These are phyloP conservation scores for Sigmodon hispidus DNA, from an alignment of 2,113 vertebrate genomes.

Conservation along the genomic window DNA sequence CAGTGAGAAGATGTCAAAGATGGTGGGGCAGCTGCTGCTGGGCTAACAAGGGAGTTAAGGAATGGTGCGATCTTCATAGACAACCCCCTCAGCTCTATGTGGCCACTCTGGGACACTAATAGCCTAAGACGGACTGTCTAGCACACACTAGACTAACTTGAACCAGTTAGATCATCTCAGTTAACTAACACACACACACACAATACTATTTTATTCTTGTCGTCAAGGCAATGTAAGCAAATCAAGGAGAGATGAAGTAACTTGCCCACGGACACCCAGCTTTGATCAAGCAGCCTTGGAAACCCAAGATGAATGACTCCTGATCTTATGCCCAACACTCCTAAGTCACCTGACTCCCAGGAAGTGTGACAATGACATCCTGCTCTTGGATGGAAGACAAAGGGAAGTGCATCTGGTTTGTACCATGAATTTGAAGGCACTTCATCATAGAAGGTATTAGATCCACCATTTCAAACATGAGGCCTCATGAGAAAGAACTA, in stretches of 20 bases:
- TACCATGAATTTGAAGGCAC: not conserved
- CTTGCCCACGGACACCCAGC: not conserved
- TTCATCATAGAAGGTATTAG: not conserved
- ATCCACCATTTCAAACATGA: not conserved
- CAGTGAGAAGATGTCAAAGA: not conserved
- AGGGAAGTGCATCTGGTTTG: not conserved
- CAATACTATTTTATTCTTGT: not conserved
- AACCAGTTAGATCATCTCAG: not conserved
- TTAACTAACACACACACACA: not conserved
- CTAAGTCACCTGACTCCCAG: not conserved
- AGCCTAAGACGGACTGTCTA: not conserved
- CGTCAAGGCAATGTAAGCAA: not conserved
- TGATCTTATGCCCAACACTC: not conserved
- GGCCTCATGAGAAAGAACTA: not conserved
- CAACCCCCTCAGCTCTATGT: not conserved
- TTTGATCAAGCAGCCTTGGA: not conserved
- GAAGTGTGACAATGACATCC: not conserved
- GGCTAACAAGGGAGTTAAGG: too few species aligned
- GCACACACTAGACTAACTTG: not conserved
- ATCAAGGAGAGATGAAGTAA: not conserved
- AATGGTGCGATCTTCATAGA: too few species aligned
- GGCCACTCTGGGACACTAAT: not conserved
- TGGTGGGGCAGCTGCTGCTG: fast-evolving
- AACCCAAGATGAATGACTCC: not conserved
- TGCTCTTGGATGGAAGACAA: not conserved